phyloP scores from a whole-genome alignment of 1,140 invertebrate species.

The Drosophila willistoni region DNA sequence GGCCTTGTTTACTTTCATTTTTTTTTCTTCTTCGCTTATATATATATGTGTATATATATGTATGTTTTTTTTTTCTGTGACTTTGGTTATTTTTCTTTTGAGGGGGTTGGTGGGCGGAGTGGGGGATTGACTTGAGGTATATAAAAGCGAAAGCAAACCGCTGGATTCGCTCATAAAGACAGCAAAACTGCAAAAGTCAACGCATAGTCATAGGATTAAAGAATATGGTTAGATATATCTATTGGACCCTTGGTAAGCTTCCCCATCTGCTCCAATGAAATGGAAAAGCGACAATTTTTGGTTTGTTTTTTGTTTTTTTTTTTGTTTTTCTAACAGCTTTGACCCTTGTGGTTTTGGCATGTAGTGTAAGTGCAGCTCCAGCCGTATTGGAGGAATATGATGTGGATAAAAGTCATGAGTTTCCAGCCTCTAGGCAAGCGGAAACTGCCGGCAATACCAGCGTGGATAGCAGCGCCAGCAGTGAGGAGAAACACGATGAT shows the following conservation, averaged over 20 bases:
- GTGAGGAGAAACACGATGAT: slow-evolving; percentile 18
- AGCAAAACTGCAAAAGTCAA: slow-evolving; percentile 76
- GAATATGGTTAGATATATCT: slow-evolving; percentile 65
- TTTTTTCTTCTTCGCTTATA: slow-evolving; percentile 32
- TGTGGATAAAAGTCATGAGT: slow-evolving; percentile 28
- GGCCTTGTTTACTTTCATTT: slow-evolving; percentile 71
- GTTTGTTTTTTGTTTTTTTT: too few relatives aligned
- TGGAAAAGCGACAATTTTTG: background rate
- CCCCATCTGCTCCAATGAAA: too few relatives aligned
- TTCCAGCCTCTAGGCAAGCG: slow-evolving; percentile 25
- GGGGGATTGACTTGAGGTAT: slow-evolving; percentile 34
- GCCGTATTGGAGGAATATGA: slow-evolving; percentile 29
- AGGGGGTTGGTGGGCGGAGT: slow-evolving; percentile 32
- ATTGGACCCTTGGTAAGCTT: slow-evolving; percentile 57
- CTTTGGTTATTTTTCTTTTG: too few relatives aligned
- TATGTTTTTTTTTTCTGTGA: slow-evolving; percentile 15
- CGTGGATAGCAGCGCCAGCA: slow-evolving; percentile 53
- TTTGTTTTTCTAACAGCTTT: slow-evolving; percentile 28
- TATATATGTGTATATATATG: too few relatives aligned
- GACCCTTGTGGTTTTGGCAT: slow-evolving; percentile 51
- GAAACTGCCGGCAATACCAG: slow-evolving; percentile 41
- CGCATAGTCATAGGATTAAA: slow-evolving; percentile 44
- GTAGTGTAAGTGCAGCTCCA: slow-evolving; percentile 47
- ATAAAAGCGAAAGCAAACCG: slow-evolving; percentile 76
- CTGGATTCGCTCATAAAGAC: slow-evolving; percentile 79